These are phyloP conservation scores for Pogoniulus pusillus DNA, from an alignment of 2,797 vertebrate species.

Conservation along the genomic window DNA sequence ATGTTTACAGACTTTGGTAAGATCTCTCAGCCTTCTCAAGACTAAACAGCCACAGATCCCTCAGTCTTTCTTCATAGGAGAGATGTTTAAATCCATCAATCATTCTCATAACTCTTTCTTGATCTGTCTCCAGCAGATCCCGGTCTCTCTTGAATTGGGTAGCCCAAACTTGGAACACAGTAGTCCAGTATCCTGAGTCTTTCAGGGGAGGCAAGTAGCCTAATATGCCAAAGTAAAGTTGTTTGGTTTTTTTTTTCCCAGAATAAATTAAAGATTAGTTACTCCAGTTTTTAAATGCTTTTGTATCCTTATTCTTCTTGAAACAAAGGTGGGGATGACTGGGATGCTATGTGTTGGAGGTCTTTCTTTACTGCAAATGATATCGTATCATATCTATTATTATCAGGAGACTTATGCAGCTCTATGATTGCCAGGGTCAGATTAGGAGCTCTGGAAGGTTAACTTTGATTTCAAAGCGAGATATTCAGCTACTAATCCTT, in stretches of 20 bases:
- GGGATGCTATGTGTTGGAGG: not conserved
- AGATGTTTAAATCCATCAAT: no score
- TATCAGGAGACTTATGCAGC: not conserved
- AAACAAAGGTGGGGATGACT: not conserved
- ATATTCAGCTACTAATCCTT: not conserved
- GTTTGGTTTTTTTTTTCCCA: not conserved
- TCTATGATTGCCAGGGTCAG: not conserved
- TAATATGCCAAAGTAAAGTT: not conserved
- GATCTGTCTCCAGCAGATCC: no score
- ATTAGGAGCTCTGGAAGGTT: conserved; percentile 8
- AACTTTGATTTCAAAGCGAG: conserved; percentile 17
- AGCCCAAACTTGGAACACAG: no score
- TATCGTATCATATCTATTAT: not conserved
- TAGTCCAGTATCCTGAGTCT: not conserved
- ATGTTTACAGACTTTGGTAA: no score
- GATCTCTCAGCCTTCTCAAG: no score
- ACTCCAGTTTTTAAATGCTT: not conserved
- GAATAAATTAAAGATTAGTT: not conserved
- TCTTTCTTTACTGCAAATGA: not conserved
- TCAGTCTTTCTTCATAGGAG: no score
- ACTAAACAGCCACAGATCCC: no score
- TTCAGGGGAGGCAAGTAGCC: not conserved
- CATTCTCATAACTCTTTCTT: no score
- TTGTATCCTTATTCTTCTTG: not conserved
- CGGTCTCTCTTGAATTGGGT: no score